These are phyloP conservation scores for Labia minor DNA, from an alignment of 2,888 invertebrate species.

Conservation along the genomic window DNA sequence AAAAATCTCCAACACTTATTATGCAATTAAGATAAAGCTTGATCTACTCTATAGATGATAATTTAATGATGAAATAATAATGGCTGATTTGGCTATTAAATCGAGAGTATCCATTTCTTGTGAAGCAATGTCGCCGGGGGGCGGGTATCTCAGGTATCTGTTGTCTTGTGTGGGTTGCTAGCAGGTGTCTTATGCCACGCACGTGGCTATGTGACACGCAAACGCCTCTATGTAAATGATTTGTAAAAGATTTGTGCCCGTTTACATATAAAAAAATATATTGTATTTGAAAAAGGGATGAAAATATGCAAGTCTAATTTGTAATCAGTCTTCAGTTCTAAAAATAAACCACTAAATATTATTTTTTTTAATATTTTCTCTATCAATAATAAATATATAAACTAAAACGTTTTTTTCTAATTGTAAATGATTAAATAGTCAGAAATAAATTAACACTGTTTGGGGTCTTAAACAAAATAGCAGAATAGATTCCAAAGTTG, in stretches of 20 bases:
- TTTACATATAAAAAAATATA: neutral
- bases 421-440: too few species aligned
- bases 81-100: neutral
- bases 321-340: too few species aligned
- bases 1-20: constrained; percentile 7
- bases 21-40: constrained; percentile 1
- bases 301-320: neutral
- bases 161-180: neutral
- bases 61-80: neutral
- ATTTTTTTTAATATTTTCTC: too few species aligned
- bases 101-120: constrained; percentile 5
- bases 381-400: too few species aligned
- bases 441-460: too few species aligned
- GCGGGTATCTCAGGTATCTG: neutral
- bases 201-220: neutral
- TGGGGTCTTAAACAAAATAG: too few species aligned
- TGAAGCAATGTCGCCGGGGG: neutral
- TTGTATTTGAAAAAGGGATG: neutral
- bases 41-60: neutral
- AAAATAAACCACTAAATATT: too few species aligned
- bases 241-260: neutral
- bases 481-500: too few species aligned
- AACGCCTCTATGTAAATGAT: neutral
- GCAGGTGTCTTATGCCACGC: constrained; percentile 2
- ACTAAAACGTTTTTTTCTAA: too few species aligned